Percentiles rank a stretch among this genome's conserved stretches.
Evolutionary conservation across 2,113 vertebrate genomes (phyloP).

Genomic region (Mionectes macconnelli): DNA sequence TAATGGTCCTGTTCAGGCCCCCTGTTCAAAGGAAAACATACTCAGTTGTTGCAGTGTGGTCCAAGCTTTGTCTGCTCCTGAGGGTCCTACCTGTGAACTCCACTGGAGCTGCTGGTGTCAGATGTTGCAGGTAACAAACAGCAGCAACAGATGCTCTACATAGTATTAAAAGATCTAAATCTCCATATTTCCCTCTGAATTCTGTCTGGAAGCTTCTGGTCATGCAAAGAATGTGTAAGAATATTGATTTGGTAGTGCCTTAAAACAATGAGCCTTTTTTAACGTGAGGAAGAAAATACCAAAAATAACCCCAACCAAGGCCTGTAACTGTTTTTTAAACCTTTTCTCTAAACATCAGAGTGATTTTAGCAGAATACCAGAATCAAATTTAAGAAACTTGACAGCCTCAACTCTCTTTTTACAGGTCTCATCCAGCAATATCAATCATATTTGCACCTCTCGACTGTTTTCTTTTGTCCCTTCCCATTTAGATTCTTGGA

Average conservation of each 20-base stretch:
- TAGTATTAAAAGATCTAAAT: neutral
- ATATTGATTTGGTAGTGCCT: neutral
- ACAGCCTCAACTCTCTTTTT: neutral
- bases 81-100: neutral
- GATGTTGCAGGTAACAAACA: too few relatives aligned
- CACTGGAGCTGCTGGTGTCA: neutral
- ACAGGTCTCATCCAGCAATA: neutral
- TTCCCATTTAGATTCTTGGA: neutral
- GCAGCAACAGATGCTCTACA: neutral
- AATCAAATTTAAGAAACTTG: neutral
- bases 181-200: neutral
- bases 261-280: rapidly evolving
- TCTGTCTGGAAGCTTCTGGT: neutral
- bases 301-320: neutral
- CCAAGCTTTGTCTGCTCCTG: neutral
- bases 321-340: neutral
- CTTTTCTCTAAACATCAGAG: neutral
- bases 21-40: neutral
- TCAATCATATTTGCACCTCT: neutral
- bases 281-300: neutral
- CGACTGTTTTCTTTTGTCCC: neutral
- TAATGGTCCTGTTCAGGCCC: neutral
- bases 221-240: neutral
- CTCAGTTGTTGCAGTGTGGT: neutral
- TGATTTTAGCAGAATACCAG: neutral